Percentiles rank a stretch among this genome's conserved stretches.
phyloP scores from a whole-genome alignment of 2,113 vertebrate species.

The Scalopus aquaticus region DNA sequence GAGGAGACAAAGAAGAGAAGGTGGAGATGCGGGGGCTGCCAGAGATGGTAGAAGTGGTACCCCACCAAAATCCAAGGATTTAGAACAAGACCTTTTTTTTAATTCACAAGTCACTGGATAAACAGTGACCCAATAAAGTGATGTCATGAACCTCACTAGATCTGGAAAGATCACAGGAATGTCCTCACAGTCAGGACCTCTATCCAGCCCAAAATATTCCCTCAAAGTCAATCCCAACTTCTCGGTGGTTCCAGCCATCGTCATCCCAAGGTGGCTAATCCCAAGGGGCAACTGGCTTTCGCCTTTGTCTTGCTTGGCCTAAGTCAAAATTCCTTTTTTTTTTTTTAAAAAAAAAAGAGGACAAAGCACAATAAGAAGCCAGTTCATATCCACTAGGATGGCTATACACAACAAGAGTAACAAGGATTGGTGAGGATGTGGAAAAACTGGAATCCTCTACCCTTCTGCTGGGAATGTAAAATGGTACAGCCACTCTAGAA shows the following conservation, averaged over 20 bases:
- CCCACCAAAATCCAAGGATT: background rate
- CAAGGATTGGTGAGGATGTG: background rate
- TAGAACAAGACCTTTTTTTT: slow-evolving; percentile 33
- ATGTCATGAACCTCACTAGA: background rate
- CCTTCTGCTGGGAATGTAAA: background rate
- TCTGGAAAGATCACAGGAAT: background rate
- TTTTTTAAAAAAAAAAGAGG: background rate
- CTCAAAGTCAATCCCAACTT: background rate
- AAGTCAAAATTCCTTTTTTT: background rate
- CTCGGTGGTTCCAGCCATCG: background rate
- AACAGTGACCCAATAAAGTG: background rate
- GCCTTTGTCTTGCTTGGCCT: background rate
- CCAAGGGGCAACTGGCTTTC: background rate
- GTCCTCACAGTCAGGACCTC: background rate
- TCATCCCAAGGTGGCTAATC: background rate
- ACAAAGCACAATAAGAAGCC: background rate
- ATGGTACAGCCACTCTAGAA: background rate
- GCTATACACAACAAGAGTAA: background rate
- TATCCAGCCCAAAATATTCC: background rate
- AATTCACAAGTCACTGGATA: background rate
- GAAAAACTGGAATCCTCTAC: background rate
- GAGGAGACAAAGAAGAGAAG: background rate
- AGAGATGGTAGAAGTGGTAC: background rate
- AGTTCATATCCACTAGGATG: background rate
- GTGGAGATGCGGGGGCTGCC: background rate